Base-by-base conservation (phyloP, 2,888 invertebrate genomes). In the Altica lythri region DNA sequence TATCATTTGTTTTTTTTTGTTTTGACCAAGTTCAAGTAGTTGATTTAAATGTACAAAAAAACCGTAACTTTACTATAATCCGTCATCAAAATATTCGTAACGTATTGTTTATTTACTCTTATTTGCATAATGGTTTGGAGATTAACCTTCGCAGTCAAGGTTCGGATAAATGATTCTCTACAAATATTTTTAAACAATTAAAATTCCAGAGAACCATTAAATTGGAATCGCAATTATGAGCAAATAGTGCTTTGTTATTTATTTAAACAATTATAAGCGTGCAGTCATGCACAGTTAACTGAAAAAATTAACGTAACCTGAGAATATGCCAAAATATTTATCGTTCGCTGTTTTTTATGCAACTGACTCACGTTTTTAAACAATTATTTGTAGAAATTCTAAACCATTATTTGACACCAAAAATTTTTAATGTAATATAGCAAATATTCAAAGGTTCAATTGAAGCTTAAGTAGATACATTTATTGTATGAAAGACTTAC, bases 151-250 rank as follows among this genome's bases (percentile, higher is more conserved):
- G 37, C 29, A 6, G n/a, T 18, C 35, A 35, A 52, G 19, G 37
- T 38, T 42, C 49, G 16, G 40, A 38, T 49, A 49, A 40, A 49
- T 13, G 32, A 30, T 49, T 37, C 47, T 47, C 37, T 27, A 47
- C 47, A 27, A 25, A 37, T 47, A 37, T 47, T 47, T 49, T 49
- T 32, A 22, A 42, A 19, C 49, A 42, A 49, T 49, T 49, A 49
- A 49, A 49, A 49, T 49, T 49, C 49, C 49, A 40, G 10, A 49
- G 49, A 45, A 38, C 30, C 29, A 45, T 44, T 45, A 37, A 35
- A 40, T 53, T 29, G 35, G 18, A 34, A 30, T n/a, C 18, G 32
- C 30, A 45, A 45, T 32, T 38, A 46, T 37, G 17, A 45, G 4
- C 45, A n/a, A 45, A 46, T 18, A 14, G 37, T 46, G 35, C 10